phyloP scores from a whole-genome alignment of 1,140 invertebrate species.

The Olivierus martensii region DNA sequence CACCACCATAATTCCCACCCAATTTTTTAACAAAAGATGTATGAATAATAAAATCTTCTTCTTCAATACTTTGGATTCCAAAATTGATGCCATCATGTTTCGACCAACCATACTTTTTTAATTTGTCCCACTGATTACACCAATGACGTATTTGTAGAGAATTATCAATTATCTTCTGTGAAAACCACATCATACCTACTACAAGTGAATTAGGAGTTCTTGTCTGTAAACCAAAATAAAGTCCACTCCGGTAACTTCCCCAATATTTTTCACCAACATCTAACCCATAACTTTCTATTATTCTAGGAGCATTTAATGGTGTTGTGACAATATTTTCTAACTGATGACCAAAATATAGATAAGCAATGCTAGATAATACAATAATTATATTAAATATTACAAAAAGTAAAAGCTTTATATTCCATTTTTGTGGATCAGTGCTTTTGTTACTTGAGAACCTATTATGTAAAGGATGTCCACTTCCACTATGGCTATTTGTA shows the following conservation, averaged over 20 bases:
- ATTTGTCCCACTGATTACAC: slow-evolving; percentile 78
- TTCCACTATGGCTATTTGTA: neutral
- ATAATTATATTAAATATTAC: slow-evolving; percentile 11
- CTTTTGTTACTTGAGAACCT: neutral
- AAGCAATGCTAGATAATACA: slow-evolving; percentile 27
- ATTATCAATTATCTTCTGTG: slow-evolving; percentile 37
- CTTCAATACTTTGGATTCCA: slow-evolving; percentile 78
- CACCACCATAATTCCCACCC: slow-evolving; percentile 65
- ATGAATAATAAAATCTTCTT: slow-evolving; percentile 56
- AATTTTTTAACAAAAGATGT: slow-evolving; percentile 80
- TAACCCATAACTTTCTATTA: slow-evolving; percentile 50
- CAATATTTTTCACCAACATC: slow-evolving; percentile 60
- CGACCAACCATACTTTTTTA: slow-evolving; percentile 70
- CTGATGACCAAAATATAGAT: slow-evolving; percentile 64
- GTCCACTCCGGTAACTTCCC: slow-evolving; percentile 32
- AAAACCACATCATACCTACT: slow-evolving; percentile 94
- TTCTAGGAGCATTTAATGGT: slow-evolving; percentile 59
- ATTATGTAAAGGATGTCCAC: neutral
- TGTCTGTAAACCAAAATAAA: slow-evolving; percentile 62
- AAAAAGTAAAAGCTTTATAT: slow-evolving; percentile 10
- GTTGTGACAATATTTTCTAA: slow-evolving; percentile 77
- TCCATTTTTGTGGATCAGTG: slow-evolving; percentile 9
- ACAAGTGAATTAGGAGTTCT: slow-evolving; percentile 72
- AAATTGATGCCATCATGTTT: slow-evolving; percentile 84
- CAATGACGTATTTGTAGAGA: slow-evolving; percentile 52